Evolutionary conservation across 1,140 invertebrate genomes (phyloP), one percentile per base, ranked within the genome.

Genomic region (Eubasilissa regina): DNA sequence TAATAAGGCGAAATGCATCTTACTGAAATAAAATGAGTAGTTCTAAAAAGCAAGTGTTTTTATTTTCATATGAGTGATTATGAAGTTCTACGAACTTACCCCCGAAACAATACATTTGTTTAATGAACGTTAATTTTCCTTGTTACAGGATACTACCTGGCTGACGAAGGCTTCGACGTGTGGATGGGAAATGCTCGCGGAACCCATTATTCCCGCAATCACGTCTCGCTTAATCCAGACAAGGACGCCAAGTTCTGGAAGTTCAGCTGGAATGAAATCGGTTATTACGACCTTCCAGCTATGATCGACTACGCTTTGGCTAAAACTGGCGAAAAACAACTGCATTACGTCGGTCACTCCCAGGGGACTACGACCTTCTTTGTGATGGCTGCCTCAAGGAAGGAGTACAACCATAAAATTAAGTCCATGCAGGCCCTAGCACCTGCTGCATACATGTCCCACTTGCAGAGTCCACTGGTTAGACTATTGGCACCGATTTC

Each of bases 131-230:
- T 35, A 3, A 35, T 35, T 35, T 35, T 6, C 6, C 25, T 35
- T 6, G 48, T 68, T 66, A 8, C 60, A 77, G 75, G 75, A 51
- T 86, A 89, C 51, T 84, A 85, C 45, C 84, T 90, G 8, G 90
- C 92, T 6, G 89, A 91, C 60, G 85, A 87, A 68, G 93, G 93
- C 35, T 94, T 92, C 83, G 94, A 94, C 83, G 93, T 94, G 0
- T 94, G 93, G 93, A 83, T 93, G 83, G 91, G 88, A 11, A 96
- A 95, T 84, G 89, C 90, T 17, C 89, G 95, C 79, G 94, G 95
- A 15, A 95, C 95, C 82, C 88, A 87, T 4, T 95, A 95, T 84
- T 94, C 93, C 0, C 89, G 89, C 78, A 89, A 88, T 44, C 93
- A 94, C 83, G 85, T 84, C 75, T 89, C 86, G n/a, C 47, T 75